Conservation (phyloP, 2,113 vertebrate species). For the Dromas ardeola region DNA sequence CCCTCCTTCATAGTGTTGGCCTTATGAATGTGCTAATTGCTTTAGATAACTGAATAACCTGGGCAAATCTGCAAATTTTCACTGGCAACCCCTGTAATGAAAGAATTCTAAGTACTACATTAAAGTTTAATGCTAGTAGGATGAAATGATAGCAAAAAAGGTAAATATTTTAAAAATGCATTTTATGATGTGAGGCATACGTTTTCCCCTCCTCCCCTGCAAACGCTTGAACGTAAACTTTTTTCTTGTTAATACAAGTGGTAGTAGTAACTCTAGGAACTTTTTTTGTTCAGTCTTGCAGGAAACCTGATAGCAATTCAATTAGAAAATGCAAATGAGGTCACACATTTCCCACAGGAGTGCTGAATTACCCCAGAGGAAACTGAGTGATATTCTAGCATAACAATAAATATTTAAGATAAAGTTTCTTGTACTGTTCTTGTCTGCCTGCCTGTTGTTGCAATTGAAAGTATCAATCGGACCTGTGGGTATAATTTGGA, state of each 20-base stretch:
- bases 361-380: constrained; percentile 56
- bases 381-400: constrained; percentile 32
- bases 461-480: not conserved
- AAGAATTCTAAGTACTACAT: not conserved
- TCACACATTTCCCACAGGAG: constrained; percentile 71
- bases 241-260: not conserved
- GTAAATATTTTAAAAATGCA: not conserved
- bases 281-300: constrained; percentile 76
- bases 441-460: not conserved
- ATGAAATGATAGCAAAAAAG: not conserved
- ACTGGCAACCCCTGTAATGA: not conserved
- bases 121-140: not conserved
- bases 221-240: not conserved
- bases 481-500: constrained; percentile 41
- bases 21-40: not conserved
- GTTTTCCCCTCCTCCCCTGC: not conserved
- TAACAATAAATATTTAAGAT: constrained; percentile 61
- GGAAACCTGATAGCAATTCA: constrained; percentile 82
- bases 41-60: not conserved
- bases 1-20: not conserved
- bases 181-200: not conserved
- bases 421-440: not conserved
- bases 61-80: not conserved
- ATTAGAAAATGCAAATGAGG: constrained; percentile 85
- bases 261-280: constrained; percentile 24